These are phyloP conservation scores for Clunio marinus DNA, from an alignment of 2,888 invertebrate genomes.

Conservation along the genomic window DNA sequence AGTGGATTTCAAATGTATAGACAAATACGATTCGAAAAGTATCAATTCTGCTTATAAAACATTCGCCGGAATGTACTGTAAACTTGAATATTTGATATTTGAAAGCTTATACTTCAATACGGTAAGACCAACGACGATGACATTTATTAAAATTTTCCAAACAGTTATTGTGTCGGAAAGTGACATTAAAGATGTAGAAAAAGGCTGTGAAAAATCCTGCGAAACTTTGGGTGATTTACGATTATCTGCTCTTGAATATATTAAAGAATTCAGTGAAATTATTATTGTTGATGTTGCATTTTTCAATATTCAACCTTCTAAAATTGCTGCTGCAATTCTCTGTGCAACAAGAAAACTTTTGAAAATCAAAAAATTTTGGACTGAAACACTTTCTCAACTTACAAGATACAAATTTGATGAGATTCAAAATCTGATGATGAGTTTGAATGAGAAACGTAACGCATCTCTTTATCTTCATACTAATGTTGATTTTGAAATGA, in stretches of 20 bases:
- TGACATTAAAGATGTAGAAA: not conserved
- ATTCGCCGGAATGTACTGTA: not conserved
- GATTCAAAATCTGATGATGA: not conserved
- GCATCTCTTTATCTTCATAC: not conserved
- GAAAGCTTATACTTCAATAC: not conserved
- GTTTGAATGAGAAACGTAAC: no score
- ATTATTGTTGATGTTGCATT: not conserved
- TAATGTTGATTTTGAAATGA: not conserved
- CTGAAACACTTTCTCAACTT: not conserved
- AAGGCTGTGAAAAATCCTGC: not conserved
- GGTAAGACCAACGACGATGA: not conserved
- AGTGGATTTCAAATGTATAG: not conserved
- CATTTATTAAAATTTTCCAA: not conserved
- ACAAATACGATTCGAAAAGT: not conserved
- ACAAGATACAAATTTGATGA: not conserved
- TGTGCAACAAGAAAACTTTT: not conserved
- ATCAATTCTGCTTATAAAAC: not conserved
- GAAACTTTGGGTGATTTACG: not conserved
- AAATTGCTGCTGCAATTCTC: constrained; percentile 10
- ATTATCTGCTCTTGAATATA: not conserved
- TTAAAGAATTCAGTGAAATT: not conserved
- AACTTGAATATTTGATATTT: constrained; percentile 26
- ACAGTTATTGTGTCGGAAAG: not conserved
- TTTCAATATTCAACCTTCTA: not conserved
- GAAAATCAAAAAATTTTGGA: not conserved